A percentile compares a stretch with the other conserved stretches of the same genome.
Conservation (phyloP, 1,140 invertebrate species). For the Drosophila pectinifera region DNA sequence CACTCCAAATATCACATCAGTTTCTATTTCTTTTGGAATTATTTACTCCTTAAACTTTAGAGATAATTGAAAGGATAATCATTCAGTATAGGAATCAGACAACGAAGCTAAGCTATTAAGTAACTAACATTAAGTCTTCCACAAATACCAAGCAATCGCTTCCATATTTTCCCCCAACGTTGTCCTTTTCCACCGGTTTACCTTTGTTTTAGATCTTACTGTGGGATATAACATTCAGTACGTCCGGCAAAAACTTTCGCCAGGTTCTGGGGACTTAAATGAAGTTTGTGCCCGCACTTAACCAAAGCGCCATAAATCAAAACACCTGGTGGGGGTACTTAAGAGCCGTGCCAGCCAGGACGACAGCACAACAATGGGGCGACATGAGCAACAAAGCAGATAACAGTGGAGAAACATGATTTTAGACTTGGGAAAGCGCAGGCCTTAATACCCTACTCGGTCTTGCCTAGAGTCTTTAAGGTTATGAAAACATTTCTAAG, state of each 20-base stretch:
- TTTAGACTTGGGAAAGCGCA: no score
- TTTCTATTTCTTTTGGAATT: no score
- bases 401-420: constrained; percentile 6
- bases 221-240: constrained; percentile 16
- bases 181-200: constrained; percentile 8
- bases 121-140: constrained; percentile 2
- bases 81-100: not conserved
- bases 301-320: constrained; percentile 80
- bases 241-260: constrained; percentile 37
- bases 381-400: constrained; percentile 27
- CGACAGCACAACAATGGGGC: constrained; percentile 39
- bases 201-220: constrained; percentile 8
- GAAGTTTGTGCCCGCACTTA: constrained; percentile 71
- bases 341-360: constrained; percentile 35
- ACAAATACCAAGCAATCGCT: constrained; percentile 19
- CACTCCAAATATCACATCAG: no score
- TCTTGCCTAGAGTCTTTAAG: not conserved
- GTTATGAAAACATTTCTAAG: no score
- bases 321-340: constrained; percentile 68
- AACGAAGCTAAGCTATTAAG: not conserved
- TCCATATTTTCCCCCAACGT: constrained; percentile 10
- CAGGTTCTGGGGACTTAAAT: constrained; percentile 63
- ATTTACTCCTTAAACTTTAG: not conserved
- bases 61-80: not conserved
- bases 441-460: not conserved